These are phyloP conservation scores for Metallyticus violacea DNA, from an alignment of 2,888 invertebrate species.

Conservation along the genomic window DNA sequence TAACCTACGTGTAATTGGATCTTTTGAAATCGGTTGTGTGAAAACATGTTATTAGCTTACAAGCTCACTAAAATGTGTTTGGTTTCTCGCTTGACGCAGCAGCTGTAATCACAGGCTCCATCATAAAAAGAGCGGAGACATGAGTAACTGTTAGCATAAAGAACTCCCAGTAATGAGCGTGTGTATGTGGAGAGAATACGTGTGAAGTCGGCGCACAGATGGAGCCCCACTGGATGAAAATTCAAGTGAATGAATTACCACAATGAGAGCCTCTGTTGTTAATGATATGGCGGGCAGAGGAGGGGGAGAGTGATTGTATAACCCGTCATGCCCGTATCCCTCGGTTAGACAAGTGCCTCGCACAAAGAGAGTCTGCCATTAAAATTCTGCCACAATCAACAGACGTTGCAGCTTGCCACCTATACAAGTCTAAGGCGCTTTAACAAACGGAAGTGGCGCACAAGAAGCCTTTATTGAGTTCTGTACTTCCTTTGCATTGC, in stretches of 20 bases:
- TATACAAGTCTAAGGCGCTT: neutral
- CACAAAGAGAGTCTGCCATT: neutral
- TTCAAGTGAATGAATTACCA: neutral
- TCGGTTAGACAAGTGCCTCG: neutral
- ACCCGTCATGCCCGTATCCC: neutral
- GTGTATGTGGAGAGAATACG: neutral
- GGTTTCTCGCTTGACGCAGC: neutral
- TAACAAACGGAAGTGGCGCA: neutral
- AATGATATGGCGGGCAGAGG: neutral
- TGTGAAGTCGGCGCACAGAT: neutral
- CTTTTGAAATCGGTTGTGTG: no score
- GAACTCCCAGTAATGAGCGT: neutral
- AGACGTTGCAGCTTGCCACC: neutral
- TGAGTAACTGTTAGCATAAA: neutral
- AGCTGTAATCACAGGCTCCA: neutral
- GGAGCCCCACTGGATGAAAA: neutral
- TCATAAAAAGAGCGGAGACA: neutral
- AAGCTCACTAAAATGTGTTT: neutral
- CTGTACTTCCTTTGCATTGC: neutral
- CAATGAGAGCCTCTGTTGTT: neutral
- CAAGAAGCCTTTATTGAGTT: neutral
- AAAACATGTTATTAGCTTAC: neutral
- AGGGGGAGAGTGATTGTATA: neutral
- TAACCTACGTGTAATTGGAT: neutral
- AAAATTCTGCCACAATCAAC: neutral